Evolutionary conservation across 2,113 vertebrate species (phyloP).

Genomic region (Drymodes brunneopygia): DNA sequence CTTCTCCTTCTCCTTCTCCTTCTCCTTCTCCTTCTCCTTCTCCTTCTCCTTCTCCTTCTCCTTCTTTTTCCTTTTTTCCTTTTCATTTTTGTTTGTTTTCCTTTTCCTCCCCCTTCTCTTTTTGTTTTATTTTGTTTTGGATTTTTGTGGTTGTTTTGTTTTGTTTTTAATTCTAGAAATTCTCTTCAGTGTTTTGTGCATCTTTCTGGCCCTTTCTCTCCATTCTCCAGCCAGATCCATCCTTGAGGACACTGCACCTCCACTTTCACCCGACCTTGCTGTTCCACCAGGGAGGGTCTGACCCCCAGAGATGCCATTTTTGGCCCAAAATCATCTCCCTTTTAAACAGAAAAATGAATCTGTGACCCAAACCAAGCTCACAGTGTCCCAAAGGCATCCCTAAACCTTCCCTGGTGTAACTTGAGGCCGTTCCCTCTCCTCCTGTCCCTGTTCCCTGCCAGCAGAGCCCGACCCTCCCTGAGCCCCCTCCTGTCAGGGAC

Average conservation of each 20-base stretch:
- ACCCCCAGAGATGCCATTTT: not conserved
- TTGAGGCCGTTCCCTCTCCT: not conserved
- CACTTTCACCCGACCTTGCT: not conserved
- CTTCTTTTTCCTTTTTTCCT: too few species aligned
- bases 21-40: too few species aligned
- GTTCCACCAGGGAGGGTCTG: not conserved
- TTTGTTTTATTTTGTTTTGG: not conserved
- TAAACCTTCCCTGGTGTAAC: accelerated
- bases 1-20: too few species aligned
- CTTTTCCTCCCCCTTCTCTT: accelerated
- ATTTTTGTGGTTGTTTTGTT: not conserved
- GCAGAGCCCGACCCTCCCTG: not conserved
- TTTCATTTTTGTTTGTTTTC: not conserved
- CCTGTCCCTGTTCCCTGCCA: not conserved
- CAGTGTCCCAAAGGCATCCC: not conserved
- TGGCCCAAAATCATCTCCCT: not conserved
- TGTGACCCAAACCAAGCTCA: not conserved
- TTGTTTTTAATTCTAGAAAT: not conserved
- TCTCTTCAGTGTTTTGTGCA: not conserved
- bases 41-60: too few species aligned
- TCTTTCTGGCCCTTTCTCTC: not conserved
- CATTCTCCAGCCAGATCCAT: not conserved
- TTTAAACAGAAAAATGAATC: not conserved
- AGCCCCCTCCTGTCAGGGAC: not conserved
- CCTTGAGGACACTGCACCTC: not conserved